Conservation (phyloP, 2,888 invertebrate species). For the Pollenia griseotomentosa region DNA sequence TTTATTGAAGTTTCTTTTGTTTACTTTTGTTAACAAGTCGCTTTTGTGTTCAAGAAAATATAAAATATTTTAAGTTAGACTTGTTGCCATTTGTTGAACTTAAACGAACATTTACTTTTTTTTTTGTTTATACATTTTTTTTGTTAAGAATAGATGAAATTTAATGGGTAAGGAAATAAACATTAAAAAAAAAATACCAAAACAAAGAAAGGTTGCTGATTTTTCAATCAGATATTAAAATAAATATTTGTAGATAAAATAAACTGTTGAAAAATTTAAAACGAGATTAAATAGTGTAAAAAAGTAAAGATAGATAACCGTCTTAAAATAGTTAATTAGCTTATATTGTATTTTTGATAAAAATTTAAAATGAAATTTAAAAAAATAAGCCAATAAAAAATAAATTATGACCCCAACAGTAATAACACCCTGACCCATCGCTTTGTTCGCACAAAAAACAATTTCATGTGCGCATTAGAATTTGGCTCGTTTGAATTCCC, state of each 20-base stretch:
- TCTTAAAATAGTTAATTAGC: no score
- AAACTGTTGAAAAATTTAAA: neutral
- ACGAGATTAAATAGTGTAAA: neutral
- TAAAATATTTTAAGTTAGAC: constrained; percentile 22
- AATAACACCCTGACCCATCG: no score
- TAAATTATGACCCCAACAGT: no score
- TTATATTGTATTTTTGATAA: no score
- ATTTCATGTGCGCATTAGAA: no score
- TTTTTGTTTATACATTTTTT: constrained; percentile 7
- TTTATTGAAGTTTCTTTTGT: constrained; percentile 43
- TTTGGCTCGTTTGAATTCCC: no score
- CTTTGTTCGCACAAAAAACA: no score
- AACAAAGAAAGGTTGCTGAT: constrained; percentile 35
- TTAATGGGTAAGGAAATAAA: constrained; percentile 44
- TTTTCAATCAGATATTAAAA: constrained; percentile 7
- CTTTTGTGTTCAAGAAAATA: constrained; percentile 38
- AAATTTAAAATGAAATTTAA: no score
- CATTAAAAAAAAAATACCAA: neutral
- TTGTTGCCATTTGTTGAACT: constrained; percentile 46
- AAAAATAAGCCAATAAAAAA: no score
- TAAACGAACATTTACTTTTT: constrained; percentile 46
- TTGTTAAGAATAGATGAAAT: constrained; percentile 45
- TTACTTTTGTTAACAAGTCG: constrained; percentile 37
- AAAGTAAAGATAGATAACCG: neutral
- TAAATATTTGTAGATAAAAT: neutral